These are phyloP conservation scores for Phodopus roborovskii DNA, from an alignment of 2,113 vertebrate species.

Conservation along the genomic window DNA sequence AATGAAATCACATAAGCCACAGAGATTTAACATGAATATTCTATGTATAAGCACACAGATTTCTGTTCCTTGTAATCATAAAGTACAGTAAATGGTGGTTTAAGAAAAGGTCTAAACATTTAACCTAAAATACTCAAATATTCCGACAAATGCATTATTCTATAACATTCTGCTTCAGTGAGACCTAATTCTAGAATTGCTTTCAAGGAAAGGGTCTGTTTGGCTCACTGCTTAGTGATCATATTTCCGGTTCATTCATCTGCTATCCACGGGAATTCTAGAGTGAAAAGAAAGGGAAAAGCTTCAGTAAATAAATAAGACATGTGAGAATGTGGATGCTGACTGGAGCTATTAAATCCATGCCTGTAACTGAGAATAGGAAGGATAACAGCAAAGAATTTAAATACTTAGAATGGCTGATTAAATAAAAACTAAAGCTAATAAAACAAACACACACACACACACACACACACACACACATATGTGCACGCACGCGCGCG, in stretches of 20 bases:
- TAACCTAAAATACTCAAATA: conserved; percentile 43
- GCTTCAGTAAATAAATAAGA: neutral
- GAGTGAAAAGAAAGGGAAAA: neutral
- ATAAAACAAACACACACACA: neutral
- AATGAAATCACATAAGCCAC: neutral
- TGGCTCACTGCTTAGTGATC: neutral
- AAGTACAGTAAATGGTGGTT: conserved; percentile 27
- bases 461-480: no score
- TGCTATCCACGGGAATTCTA: neutral
- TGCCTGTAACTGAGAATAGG: neutral
- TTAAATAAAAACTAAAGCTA: neutral
- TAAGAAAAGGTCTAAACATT: conserved; percentile 57
- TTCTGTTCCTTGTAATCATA: conserved; percentile 29
- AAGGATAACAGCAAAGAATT: neutral
- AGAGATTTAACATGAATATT: conserved; percentile 60
- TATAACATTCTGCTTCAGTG: conserved; percentile 20
- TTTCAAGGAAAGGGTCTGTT: conserved; percentile 31
- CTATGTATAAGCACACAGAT: conserved; percentile 56
- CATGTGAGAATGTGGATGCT: neutral
- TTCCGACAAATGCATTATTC: conserved; percentile 68
- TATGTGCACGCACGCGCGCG: no score
- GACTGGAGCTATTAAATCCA: neutral
- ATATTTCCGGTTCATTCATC: neutral
- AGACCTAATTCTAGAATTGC: conserved; percentile 49
- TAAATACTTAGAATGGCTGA: neutral